A percentile compares a stretch with the other conserved stretches of the same genome.
phyloP scores from a whole-genome alignment of 2,113 vertebrate species.

The Varanus komodoensis region DNA sequence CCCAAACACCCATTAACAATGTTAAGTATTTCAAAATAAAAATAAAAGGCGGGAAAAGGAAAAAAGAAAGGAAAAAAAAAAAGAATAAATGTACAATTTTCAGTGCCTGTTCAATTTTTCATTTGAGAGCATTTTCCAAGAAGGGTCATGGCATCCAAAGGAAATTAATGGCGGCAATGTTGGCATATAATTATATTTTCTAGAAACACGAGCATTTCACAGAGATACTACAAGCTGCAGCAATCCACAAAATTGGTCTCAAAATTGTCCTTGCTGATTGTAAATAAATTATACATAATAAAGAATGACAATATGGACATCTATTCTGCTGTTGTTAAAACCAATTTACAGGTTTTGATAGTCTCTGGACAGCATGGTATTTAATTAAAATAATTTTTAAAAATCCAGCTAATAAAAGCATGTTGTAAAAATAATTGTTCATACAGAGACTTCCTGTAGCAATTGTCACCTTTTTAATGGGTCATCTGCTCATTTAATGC shows the following conservation, averaged over 20 bases:
- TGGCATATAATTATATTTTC: slow-evolving; percentile 23
- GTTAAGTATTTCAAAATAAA: too few species aligned
- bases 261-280: slow-evolving; percentile 4
- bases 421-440: not conserved
- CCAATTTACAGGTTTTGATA: not conserved
- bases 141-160: not conserved
- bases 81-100: not conserved
- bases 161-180: slow-evolving; percentile 25
- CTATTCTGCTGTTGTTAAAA: slow-evolving; percentile 24
- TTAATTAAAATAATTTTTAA: slow-evolving; percentile 9
- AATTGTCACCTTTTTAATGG: slow-evolving; percentile 9
- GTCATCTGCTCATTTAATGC: not conserved
- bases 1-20: not conserved
- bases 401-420: not conserved
- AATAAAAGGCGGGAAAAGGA: too few species aligned
- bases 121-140: slow-evolving; percentile 5
- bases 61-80: not conserved
- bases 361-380: not conserved
- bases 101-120: not conserved
- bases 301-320: slow-evolving; percentile 27
- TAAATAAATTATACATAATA: slow-evolving; percentile 28
- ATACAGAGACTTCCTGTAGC: not conserved
- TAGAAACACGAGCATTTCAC: not conserved
- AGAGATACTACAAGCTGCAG: not conserved
- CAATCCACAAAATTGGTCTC: slow-evolving; percentile 25